Conservation (phyloP, 2,113 vertebrate genomes). For the Spizaetus ornatus region DNA sequence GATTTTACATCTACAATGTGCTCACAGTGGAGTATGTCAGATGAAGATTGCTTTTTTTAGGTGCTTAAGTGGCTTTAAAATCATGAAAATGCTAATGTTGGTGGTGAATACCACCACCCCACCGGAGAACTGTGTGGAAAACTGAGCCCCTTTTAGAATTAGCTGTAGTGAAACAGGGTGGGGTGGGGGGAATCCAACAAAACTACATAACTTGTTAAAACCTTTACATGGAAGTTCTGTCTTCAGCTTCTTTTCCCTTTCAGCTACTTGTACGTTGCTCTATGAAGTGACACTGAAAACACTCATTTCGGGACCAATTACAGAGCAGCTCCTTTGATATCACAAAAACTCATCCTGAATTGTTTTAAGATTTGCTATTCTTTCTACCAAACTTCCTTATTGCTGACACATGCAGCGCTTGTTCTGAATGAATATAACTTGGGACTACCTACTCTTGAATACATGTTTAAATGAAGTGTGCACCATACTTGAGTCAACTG, state of each 20-base stretch:
- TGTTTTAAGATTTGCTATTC: background rate
- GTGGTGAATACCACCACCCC: background rate
- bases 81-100: background rate
- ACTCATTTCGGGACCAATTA: background rate
- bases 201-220: background rate
- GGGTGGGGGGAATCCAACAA: background rate
- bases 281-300: background rate
- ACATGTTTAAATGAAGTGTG: accelerated
- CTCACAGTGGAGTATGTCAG: background rate
- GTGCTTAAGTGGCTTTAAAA: background rate
- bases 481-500: background rate
- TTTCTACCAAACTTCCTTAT: background rate
- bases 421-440: background rate
- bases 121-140: background rate
- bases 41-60: background rate
- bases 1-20: background rate
- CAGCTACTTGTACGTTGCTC: background rate
- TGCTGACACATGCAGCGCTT: background rate
- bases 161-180: background rate
- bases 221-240: background rate
- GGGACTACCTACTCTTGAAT: accelerated
- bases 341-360: background rate
- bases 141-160: background rate
- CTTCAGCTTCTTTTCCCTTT: background rate
- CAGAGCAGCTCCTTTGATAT: background rate